Base-by-base conservation (phyloP, 2,113 vertebrate genomes). In the Neopipo cinnamomea region DNA sequence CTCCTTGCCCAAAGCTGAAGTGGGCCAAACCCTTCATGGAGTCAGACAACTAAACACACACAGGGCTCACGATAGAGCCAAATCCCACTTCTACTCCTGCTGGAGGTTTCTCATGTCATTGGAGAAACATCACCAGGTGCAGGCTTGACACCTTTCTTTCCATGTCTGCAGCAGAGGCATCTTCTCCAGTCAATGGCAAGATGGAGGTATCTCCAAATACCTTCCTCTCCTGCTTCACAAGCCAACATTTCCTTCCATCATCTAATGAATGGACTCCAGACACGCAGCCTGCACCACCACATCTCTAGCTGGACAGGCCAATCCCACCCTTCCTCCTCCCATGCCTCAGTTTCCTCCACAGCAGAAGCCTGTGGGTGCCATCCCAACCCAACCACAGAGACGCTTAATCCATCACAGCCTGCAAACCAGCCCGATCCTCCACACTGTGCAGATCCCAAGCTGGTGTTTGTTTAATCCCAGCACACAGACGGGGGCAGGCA, bases 181-280 rank as follows among this genome's bases (percentile, higher is more conserved):
- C 63, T 31, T 37, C 74, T 65, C 27, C 66, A 49, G 39, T 1
- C 62, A 25, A 8, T 1, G 31, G 30, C 19, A 53, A 13, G 71
- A 59, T 0, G 0, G 8, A 13, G 37, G 1, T 33, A 41, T 8
- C 52, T 58, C 25, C 33, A 62, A 23, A 67, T 3, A 0, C 14
- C 62, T 11, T 70, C 37, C 89, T 46, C 53, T 56, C 41, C 53
- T 25, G 19, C 17, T 56, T 25, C 19, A 20, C 0, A 3, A 65
- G 65, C 11, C 46, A 44, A 0, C 0, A 12, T 20, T 68, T 63
- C 62, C 27, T 58, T 49, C 85, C 58, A 56, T 3, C 74, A 18
- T 24, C 55, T 14, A 27, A n/a, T 0, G 0, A 37, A 30, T 20
- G 25, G 15, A 58, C 37, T 4, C 20, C 14, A 58, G 52, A 80